Base-by-base conservation (phyloP, 1,140 invertebrate species). In the Euschistus heros region DNA sequence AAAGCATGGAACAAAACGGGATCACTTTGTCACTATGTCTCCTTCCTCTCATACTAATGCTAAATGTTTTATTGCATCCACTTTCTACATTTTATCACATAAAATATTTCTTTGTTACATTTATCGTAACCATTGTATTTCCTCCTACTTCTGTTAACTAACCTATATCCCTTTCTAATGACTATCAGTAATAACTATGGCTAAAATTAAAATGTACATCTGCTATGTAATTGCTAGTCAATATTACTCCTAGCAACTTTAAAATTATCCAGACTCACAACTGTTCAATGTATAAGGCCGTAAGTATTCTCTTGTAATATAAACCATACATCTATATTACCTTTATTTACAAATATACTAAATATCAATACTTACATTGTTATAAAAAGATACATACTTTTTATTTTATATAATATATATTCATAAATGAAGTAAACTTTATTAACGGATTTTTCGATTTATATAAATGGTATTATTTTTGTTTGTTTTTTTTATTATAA, bases 121-220 rank as follows among this genome's bases (percentile, higher is more conserved):
- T n/a, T n/a, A 24, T 15, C 26, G 47, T 20, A 57, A 57, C 18
- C 22, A 27, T 2, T 24, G 54, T 24, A 26, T 37, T 24, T 20
- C 54, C 54, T 57, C 54, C 54, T 57, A 57, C 54, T 57, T 57
- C 54, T 57, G 54, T 24, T 24, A 20, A 57, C 54, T 57, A 57
- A 57, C 54, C 54, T 57, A 37, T 37, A 57, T 57, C 54, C 54
- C 54, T 24, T 26, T 57, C 54, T 57, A 57, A 57, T 57, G 54
- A 57, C 54, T 57, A 57, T 57, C 26, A 57, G 54, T 57, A 24
- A 57, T 26, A 24, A 24, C 18, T 57, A 24, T 26, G 24, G 14
- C 24, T 24, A 24, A 57, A 24, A 57, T 20, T 22, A 24, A 57
- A 57, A 57, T 57, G 2, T 57, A 57, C 54, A 57, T 57, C 15